A percentile compares a stretch with the other conserved stretches of the same genome.
These are phyloP conservation scores for Pristis pectinata DNA, from an alignment of 2,797 vertebrate genomes.

Conservation along the genomic window DNA sequence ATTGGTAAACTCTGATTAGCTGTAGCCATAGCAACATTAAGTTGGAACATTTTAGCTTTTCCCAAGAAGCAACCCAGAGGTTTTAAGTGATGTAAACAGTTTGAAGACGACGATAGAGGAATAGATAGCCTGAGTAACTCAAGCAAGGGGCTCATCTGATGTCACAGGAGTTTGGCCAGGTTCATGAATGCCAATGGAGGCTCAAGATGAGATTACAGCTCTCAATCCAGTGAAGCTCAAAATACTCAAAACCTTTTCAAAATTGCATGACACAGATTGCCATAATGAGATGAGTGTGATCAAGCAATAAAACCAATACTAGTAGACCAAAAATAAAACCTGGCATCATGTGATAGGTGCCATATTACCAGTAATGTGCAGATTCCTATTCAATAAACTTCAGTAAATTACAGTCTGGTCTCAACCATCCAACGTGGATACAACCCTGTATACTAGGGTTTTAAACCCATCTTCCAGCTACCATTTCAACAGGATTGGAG, in stretches of 20 bases:
- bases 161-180: not conserved
- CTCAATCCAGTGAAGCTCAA: not conserved
- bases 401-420: not conserved
- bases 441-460: not conserved
- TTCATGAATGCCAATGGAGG: not conserved
- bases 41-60: not conserved
- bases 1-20: not conserved
- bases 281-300: not conserved
- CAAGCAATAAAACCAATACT: not conserved
- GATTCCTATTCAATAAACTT: not conserved
- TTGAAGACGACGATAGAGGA: not conserved
- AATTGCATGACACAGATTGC: not conserved
- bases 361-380: not conserved
- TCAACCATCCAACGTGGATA: not conserved
- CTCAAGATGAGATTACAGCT: not conserved
- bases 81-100: not conserved
- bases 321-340: not conserved
- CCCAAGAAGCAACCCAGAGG: not conserved
- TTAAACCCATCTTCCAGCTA: not conserved
- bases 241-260: not conserved
- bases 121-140: not conserved
- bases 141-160: not conserved
- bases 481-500: not conserved
- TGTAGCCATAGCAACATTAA: not conserved
- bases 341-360: not conserved